Percentiles rank a stretch among this genome's conserved stretches.
These are phyloP conservation scores for Erpetoichthys calabaricus DNA, from an alignment of 2,797 vertebrate species.

Conservation along the genomic window DNA sequence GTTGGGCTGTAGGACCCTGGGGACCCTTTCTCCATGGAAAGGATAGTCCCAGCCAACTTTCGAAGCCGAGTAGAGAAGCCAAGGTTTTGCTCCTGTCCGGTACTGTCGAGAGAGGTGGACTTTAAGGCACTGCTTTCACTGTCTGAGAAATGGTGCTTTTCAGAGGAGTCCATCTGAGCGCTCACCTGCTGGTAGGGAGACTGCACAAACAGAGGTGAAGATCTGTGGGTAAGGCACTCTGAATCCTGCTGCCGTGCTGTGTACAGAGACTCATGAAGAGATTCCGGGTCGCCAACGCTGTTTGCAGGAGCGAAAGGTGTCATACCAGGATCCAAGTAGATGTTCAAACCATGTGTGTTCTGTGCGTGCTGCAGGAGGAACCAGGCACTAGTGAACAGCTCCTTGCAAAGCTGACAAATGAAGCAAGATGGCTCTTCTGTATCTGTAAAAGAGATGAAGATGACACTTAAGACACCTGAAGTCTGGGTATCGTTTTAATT, in stretches of 20 bases:
- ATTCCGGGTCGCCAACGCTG: conserved; percentile 3
- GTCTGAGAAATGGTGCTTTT: conserved; percentile 7
- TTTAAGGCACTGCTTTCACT: not conserved
- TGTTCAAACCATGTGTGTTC: conserved; percentile 57
- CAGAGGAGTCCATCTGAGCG: conserved; percentile 54
- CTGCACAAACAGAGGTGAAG: conserved; percentile 30
- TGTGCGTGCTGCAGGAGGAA: conserved; percentile 62
- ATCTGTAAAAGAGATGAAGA: conserved; percentile 15
- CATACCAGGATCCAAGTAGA: conserved; percentile 50
- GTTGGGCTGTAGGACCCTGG: conserved; percentile 34
- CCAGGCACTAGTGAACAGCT: conserved; percentile 53
- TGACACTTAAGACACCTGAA: too few species aligned
- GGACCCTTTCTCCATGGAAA: not conserved
- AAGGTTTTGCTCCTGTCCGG: conserved; percentile 26
- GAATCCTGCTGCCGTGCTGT: conserved; percentile 36
- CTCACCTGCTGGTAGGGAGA: conserved; percentile 36
- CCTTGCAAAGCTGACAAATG: conserved; percentile 63
- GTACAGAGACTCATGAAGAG: conserved; percentile 9
- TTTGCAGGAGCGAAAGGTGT: conserved; percentile 6
- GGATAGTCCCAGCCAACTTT: conserved; percentile 40
- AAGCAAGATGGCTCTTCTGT: conserved; percentile 44
- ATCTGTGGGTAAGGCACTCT: conserved; percentile 34
- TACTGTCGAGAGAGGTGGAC: conserved; percentile 19
- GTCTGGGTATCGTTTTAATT: too few species aligned
- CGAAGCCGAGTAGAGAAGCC: conserved; percentile 57